Base-by-base conservation (phyloP, 1,140 invertebrate species). In the Zaprionus capensis region DNA sequence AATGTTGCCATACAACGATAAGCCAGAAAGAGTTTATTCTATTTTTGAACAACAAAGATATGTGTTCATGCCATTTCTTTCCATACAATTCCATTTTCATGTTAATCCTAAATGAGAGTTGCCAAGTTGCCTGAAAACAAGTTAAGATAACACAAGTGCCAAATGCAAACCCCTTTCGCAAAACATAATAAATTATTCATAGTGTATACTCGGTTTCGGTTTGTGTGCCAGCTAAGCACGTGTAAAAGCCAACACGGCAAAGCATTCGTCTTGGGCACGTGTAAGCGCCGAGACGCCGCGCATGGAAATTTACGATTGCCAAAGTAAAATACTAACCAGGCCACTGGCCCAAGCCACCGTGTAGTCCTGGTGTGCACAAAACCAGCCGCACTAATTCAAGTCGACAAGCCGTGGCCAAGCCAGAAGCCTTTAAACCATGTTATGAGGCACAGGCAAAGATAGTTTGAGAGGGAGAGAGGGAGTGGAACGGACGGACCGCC, bases 351-450 rank as follows among this genome's bases (percentile, higher is more conserved):
- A 41, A 63, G 56, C 62, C n/a, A 26, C 65, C 62, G 41, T 15
- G n/a, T 46, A 17, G 41, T 46, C 9, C 20, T 24, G 17, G 24
- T 41, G 31, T 15, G 26, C 26, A 36, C 36, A 55, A 64, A 65
- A 76, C 63, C 41, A 69, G 63, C 26, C 80, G 74, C 59, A 86
- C 82, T 83, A 88, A 86, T 86, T 86, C 77, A 77, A 80, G 73
- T 70, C 83, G 83, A 86, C 83, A 86, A 77, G 67, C 61, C 82
- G 75, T 78, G 82, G 82, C 75, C 64, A 26, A 67, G 51, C 66
- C 69, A 62, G 66, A 78, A 69, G 77, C 84, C 77, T 83, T 88
- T 78, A 88, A 88, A 81, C 70, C 80, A 77, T 70, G 67, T 71
- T 73, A 55, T 53, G 79, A 76, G 61, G 49, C 11, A 34, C 9